Evolutionary conservation across 2,113 vertebrate genomes (phyloP), one percentile per base, ranked within the genome.

Genomic region (Istiophorus platypterus): DNA sequence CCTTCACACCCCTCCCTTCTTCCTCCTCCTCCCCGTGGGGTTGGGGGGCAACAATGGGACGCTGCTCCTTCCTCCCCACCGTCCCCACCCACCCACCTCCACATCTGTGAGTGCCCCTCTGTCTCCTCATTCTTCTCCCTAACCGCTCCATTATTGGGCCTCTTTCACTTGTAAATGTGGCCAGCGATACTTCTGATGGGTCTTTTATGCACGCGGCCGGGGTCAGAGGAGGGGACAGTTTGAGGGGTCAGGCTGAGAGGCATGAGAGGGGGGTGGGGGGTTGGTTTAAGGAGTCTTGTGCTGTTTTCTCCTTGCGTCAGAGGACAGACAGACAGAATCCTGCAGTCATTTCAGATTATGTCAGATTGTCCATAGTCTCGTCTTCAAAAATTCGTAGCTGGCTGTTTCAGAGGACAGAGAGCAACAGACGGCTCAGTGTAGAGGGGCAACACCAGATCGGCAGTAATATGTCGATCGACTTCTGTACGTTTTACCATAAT

Each of bases 61-160:
- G 75, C 86, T 78, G 74, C 85, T 92, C 84, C 81, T 39, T 54
- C 82, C 81, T 57, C 78, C 77, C 45, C 49, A 34, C 22, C 89
- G 94, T 93, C 95, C 64, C 91, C 95, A 87, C 91, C 91, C 95
- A 87, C 91, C 91, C 96, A 92, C 95, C 94, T 94, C 92, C 97
- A 99, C 97, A 99, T 99, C 98, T 99, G 97, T 99, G 98, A 97
- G 97, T 95, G 95, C 96, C 96, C 96, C 96, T 96, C 96, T 95
- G 96, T 95, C 94, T 93, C 93, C 95, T 95, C 96, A 97, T 99
- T 98, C 92, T 97, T 98, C 94, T 95, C 95, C 93, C 95, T 97
- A 98, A 98, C 97, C 96, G 96, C 96, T 96, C 97, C 96, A 96
- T 97, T 98, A 97, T 97, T 96, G 90, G 92, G 86, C 89, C 86